Evolutionary conservation across 2,113 vertebrate species (phyloP), one percentile per base, ranked within the genome.

Genomic region (Lipophrys pholis): DNA sequence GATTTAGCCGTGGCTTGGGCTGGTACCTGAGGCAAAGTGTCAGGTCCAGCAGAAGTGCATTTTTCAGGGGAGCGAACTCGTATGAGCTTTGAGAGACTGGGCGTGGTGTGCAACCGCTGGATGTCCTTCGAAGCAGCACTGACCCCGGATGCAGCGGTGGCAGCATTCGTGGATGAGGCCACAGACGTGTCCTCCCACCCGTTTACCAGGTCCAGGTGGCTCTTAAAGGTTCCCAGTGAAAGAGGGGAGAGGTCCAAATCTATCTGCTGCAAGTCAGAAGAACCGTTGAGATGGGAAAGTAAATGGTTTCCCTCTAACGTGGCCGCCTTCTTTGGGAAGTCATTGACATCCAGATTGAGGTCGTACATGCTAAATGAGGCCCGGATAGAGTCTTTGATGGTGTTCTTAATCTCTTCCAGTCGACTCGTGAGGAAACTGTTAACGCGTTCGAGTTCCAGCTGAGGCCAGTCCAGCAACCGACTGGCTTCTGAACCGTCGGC

Each of bases 371-470:
- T 98, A 91, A 99, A 97, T 53, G 96, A 97, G 88, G 97, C 96
- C 16, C 95, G 93, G 83, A 99, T 97, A 43, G 98, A 99, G 94
- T 99, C 97, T 89, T 98, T 98, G 82, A 99, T 98, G 75, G 96
- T 97, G 91, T 97, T 98, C 80, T 98, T 99, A 80, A 99, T 99
- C 90, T 99, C 97, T 85, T 98, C 97, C 21, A 99, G 94, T 14
- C 97, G 96, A 89, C 96, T 98, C 78, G 95, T 99, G 78, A 99
- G 93, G 80, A 99, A 99, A 90, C 95, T 98, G 93, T 97, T 99
- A 69, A 99, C 98, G 0, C 96, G 94, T 85, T 98, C 97, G 50
- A 99, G 92, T 80, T 99, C 97, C 77, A 93, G 91, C 87, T 97
- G 96, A 0, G 97, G 97, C 97, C 98, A 99, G 64, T 98, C 96